A percentile compares a stretch with the other conserved stretches of the same genome.
phyloP scores from a whole-genome alignment of 1,140 invertebrate species.

The Sinella curviseta region DNA sequence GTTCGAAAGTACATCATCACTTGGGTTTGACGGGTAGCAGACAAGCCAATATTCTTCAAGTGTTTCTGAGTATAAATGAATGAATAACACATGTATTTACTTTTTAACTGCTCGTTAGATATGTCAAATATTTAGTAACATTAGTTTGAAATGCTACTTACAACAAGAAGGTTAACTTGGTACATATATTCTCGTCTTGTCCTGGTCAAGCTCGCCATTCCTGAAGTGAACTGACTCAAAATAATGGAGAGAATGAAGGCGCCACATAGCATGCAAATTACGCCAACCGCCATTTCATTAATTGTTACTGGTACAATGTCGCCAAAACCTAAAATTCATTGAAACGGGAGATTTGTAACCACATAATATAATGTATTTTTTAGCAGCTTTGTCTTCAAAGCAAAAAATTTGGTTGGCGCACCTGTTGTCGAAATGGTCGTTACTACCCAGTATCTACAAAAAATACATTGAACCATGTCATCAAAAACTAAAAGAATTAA shows the following conservation, averaged over 20 bases:
- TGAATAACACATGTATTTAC: too few relatives aligned
- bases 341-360: too few relatives aligned
- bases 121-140: background rate
- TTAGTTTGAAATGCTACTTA: constrained; percentile 15
- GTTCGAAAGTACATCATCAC: constrained; percentile 24
- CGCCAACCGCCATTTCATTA: background rate
- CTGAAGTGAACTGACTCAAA: background rate
- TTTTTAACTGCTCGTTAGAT: too few relatives aligned
- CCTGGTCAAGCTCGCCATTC: background rate
- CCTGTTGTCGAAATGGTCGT: constrained; percentile 1
- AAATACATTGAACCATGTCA: background rate
- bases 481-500: background rate
- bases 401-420: background rate
- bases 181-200: constrained; percentile 14
- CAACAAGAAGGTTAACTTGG: background rate
- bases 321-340: too few relatives aligned
- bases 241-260: constrained; percentile 18
- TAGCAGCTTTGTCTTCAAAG: background rate
- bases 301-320: constrained; percentile 4
- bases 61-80: background rate
- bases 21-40: background rate
- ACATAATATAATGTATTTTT: background rate
- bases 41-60: constrained; percentile 11
- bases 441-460: constrained; percentile 18
- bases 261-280: constrained; percentile 6